A percentile compares a stretch with the other conserved stretches of the same genome.
phyloP scores from a whole-genome alignment of 1,140 invertebrate genomes.

The Matsumurasca onukii region DNA sequence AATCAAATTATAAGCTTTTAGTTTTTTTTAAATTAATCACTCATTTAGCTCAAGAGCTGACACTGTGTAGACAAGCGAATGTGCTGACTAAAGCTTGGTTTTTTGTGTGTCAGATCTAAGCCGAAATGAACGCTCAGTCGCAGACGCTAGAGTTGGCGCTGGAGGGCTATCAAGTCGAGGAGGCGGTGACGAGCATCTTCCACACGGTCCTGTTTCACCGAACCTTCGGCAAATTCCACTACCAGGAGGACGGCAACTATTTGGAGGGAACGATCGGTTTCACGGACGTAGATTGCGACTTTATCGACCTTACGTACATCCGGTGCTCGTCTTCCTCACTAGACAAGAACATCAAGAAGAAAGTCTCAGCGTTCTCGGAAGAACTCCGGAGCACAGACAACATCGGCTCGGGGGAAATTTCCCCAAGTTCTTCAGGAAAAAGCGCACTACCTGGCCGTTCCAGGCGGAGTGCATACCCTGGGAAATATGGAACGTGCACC shows the following conservation, averaged over 20 bases:
- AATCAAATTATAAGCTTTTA: too few relatives aligned
- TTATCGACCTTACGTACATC: slow-evolving; percentile 95
- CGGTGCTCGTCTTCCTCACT: slow-evolving; percentile 30
- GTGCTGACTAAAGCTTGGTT: too few relatives aligned
- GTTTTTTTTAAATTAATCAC: too few relatives aligned
- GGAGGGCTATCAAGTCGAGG: slow-evolving; percentile 92
- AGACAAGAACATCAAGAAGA: slow-evolving; percentile 15
- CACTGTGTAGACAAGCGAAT: too few relatives aligned
- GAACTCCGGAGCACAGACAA: slow-evolving; percentile 24
- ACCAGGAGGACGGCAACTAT: slow-evolving; percentile 90
- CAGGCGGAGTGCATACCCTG: slow-evolving; percentile 20
- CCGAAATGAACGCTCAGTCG: slow-evolving; percentile 28
- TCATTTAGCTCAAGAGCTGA: too few relatives aligned
- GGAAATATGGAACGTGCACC: slow-evolving; percentile 29
- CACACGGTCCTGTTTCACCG: slow-evolving; percentile 94
- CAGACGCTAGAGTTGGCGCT: slow-evolving; percentile 50
- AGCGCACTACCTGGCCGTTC: slow-evolving; percentile 21
- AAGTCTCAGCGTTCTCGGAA: slow-evolving; percentile 28
- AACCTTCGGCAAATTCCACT: slow-evolving; percentile 92
- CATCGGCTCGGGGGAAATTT: slow-evolving; percentile 23
- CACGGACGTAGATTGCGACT: slow-evolving; percentile 94
- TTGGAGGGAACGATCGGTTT: slow-evolving; percentile 93
- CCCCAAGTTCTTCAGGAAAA: slow-evolving; percentile 28
- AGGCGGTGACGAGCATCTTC: slow-evolving; percentile 91
- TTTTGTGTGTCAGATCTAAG: slow-evolving; percentile 8